These are phyloP conservation scores for Lophura nycthemera DNA, from an alignment of 2,113 vertebrate genomes.

Conservation along the genomic window DNA sequence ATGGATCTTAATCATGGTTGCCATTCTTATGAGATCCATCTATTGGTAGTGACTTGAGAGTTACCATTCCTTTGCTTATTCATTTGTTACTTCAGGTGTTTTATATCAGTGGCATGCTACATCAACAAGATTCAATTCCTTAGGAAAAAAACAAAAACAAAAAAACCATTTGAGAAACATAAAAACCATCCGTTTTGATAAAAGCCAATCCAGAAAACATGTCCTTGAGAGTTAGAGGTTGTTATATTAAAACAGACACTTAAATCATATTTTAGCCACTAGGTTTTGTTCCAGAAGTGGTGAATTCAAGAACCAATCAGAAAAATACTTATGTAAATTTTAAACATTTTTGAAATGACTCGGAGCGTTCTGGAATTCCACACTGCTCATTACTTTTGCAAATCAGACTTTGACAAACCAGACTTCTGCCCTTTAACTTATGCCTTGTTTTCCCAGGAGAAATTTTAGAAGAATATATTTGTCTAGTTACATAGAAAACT, in stretches of 20 bases:
- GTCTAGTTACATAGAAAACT: neutral
- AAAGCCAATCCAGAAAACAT: neutral
- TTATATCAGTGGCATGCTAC: neutral
- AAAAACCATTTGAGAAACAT: neutral
- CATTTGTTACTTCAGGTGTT: neutral
- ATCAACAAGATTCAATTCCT: neutral
- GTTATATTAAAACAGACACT: neutral
- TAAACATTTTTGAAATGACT: neutral
- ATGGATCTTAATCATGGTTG: neutral
- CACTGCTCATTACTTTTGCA: neutral
- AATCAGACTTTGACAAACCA: neutral
- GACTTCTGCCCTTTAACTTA: neutral
- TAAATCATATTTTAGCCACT: neutral
- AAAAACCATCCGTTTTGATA: neutral
- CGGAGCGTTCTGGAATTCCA: neutral
- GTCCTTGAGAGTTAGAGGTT: neutral
- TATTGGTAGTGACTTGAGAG: neutral
- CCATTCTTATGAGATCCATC: neutral
- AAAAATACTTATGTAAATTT: neutral
- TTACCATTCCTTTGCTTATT: neutral
- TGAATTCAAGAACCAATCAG: neutral
- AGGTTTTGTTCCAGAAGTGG: neutral
- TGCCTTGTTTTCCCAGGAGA: neutral
- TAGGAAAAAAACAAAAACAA: neutral
- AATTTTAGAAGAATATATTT: neutral